phyloP scores from a whole-genome alignment of 2,888 invertebrate genomes.

The Dinocampus coccinellae region DNA sequence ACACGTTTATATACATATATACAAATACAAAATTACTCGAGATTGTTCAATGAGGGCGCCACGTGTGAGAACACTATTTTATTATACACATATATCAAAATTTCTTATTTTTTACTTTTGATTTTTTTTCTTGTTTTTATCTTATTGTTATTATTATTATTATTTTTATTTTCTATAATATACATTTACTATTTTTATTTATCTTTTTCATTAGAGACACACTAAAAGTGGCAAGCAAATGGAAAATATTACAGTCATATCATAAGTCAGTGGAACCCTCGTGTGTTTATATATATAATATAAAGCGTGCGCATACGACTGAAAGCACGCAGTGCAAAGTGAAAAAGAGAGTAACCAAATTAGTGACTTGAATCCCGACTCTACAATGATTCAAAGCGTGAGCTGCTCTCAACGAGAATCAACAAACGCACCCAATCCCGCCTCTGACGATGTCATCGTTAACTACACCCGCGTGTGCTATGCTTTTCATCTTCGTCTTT shows the following conservation, averaged over 20 bases:
- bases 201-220: conserved; percentile 28
- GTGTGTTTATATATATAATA: conserved; percentile 53
- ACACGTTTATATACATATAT: too few species aligned
- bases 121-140: background rate
- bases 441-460: conserved; percentile 24
- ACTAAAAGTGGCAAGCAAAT: conserved; percentile 49
- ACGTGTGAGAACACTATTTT: conserved; percentile 39
- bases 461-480: conserved; percentile 16
- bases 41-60: conserved; percentile 53
- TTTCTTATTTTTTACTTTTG: background rate
- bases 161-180: background rate
- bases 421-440: background rate
- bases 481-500: conserved; percentile 13
- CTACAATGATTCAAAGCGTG: background rate
- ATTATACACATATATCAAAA: background rate
- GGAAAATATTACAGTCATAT: conserved; percentile 48
- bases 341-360: conserved; percentile 4
- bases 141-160: background rate
- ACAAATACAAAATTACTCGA: conserved; percentile 17
- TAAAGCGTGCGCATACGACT: conserved; percentile 33
- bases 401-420: background rate
- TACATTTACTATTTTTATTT: background rate
- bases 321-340: conserved; percentile 30
- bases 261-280: conserved; percentile 58
- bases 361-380: conserved; percentile 3